Percentiles rank a stretch among this genome's conserved stretches.
phyloP scores from a whole-genome alignment of 2,113 vertebrate genomes.

The Sakesphorus luctuosus region DNA sequence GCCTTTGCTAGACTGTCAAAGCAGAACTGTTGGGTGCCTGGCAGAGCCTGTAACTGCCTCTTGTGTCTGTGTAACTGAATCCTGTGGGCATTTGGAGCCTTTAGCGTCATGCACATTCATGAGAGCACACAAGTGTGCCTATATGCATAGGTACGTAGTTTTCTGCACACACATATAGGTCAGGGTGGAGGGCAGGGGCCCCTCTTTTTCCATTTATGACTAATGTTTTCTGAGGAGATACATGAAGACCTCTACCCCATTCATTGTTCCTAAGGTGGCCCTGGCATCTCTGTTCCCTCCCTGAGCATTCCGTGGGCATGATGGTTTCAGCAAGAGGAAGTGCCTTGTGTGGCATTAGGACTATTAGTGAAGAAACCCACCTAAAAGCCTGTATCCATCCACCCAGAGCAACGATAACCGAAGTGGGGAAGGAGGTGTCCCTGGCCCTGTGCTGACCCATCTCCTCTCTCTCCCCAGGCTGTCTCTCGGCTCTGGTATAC shows the following conservation, averaged over 20 bases:
- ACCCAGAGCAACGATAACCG: background rate
- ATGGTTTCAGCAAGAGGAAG: background rate
- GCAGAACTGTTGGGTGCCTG: background rate
- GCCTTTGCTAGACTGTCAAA: background rate
- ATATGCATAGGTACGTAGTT: background rate
- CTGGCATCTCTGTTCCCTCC: background rate
- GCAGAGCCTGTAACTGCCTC: background rate
- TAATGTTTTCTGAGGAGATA: background rate
- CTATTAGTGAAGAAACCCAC: background rate
- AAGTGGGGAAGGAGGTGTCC: rapidly evolving
- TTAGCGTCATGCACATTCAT: background rate
- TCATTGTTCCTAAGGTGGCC: background rate
- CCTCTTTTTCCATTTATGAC: background rate
- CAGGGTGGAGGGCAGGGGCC: background rate
- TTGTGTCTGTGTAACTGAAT: background rate
- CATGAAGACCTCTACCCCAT: background rate
- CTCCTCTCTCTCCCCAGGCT: conserved; percentile 78
- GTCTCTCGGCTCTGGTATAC: conserved; percentile 95
- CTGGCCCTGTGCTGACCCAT: background rate
- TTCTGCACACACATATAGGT: background rate
- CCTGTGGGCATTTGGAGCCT: background rate
- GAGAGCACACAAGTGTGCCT: background rate
- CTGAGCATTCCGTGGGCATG: background rate
- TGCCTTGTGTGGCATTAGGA: background rate
- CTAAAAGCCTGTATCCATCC: background rate